These are phyloP conservation scores for Chaunax sp. DNA, from an alignment of 2,797 vertebrate species.

Conservation along the genomic window DNA sequence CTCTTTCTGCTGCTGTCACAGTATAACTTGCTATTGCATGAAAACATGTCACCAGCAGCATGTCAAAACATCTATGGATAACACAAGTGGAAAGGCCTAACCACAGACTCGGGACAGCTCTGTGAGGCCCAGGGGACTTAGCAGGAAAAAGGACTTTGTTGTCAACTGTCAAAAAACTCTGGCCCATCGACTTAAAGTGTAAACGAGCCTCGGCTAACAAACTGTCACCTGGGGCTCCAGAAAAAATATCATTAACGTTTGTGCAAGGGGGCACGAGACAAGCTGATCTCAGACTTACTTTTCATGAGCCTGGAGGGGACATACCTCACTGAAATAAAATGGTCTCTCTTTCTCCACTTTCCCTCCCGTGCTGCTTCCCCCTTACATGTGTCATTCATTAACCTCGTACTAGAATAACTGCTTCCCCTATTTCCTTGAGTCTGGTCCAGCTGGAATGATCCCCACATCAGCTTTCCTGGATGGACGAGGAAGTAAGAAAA, in stretches of 20 bases:
- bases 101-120: constrained; percentile 42
- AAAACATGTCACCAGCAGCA: constrained; percentile 67
- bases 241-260: constrained; percentile 71
- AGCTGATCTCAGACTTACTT: constrained; percentile 54
- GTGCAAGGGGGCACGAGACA: constrained; percentile 50
- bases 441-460: constrained; percentile 57
- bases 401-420: constrained; percentile 65
- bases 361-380: constrained; percentile 27
- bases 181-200: constrained; percentile 33
- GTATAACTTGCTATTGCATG: constrained; percentile 17
- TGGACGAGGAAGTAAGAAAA: constrained; percentile 32
- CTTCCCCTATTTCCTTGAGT: constrained; percentile 46
- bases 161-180: constrained; percentile 67
- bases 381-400: constrained; percentile 75
- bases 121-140: constrained; percentile 36
- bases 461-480: constrained; percentile 29
- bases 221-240: constrained; percentile 65
- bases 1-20: constrained; percentile 38
- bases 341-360: constrained; percentile 47
- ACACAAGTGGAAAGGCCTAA: constrained; percentile 54
- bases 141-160: constrained; percentile 49
- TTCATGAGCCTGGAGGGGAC: constrained; percentile 62
- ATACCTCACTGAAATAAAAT: constrained; percentile 59
- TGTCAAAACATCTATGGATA: constrained; percentile 65
- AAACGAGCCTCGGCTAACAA: constrained; percentile 67